These are phyloP conservation scores for Ips nitidus DNA, from an alignment of 1,140 invertebrate species.

Conservation along the genomic window DNA sequence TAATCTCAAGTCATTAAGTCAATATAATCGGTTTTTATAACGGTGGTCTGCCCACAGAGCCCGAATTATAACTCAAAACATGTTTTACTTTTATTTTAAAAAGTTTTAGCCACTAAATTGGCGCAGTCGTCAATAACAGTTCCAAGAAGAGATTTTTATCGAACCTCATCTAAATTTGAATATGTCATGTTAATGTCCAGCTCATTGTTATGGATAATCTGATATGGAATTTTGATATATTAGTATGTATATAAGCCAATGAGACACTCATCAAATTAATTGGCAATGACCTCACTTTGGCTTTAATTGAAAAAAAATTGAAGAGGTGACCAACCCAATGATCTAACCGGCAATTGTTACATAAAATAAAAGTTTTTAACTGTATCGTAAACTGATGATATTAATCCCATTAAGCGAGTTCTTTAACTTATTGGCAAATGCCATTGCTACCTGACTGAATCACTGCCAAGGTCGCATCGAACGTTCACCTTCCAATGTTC, in stretches of 20 bases:
- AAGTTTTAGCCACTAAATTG: slow-evolving; percentile 9
- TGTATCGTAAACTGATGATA: too few species aligned
- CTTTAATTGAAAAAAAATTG: too few species aligned
- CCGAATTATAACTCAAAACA: slow-evolving; percentile 22
- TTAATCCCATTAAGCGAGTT: not conserved
- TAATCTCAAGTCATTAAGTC: slow-evolving; percentile 18
- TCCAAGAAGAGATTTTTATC: slow-evolving; percentile 22
- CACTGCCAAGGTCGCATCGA: slow-evolving; percentile 30
- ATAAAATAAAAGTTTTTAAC: too few species aligned
- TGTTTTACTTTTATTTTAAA: slow-evolving; percentile 21
- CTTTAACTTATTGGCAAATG: slow-evolving; percentile 12
- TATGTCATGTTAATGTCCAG: slow-evolving; percentile 1
- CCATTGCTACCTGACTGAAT: slow-evolving; percentile 20
- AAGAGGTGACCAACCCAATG: too few species aligned
- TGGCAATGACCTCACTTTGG: not conserved
- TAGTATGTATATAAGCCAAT: slow-evolving; percentile 8
- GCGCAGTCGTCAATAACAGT: slow-evolving; percentile 19
- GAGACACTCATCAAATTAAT: not conserved
- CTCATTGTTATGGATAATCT: not conserved
- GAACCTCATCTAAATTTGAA: slow-evolving; percentile 7
- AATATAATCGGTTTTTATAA: slow-evolving; percentile 18
- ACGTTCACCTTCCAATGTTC: slow-evolving; percentile 22
- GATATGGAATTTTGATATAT: slow-evolving; percentile 13
- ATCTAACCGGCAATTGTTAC: too few species aligned
- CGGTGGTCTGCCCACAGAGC: slow-evolving; percentile 19